Percentiles rank a stretch among this genome's conserved stretches.
phyloP scores from a whole-genome alignment of 2,888 invertebrate genomes.

The Drosophila histrio region DNA sequence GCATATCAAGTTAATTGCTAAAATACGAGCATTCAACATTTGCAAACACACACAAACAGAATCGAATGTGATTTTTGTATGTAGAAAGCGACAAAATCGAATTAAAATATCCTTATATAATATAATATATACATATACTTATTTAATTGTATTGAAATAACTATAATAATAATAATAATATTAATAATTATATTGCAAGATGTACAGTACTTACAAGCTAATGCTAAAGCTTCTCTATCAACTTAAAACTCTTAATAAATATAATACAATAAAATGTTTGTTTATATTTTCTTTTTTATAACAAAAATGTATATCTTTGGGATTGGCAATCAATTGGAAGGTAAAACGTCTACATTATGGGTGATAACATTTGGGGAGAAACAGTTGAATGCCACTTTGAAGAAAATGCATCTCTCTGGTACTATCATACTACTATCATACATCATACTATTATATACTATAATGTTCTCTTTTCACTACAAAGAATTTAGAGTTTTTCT shows the following conservation, averaged over 20 bases:
- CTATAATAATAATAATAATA: conserved; percentile 4
- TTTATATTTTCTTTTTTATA: neutral
- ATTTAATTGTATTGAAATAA: conserved; percentile 11
- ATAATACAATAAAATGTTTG: conserved; percentile 28
- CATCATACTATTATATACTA: too few relatives aligned
- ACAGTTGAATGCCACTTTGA: too few relatives aligned
- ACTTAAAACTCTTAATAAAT: conserved; percentile 38
- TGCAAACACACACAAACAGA: conserved; percentile 33
- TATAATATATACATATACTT: neutral
- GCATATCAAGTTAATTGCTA: conserved; percentile 26
- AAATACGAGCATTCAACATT: conserved; percentile 5
- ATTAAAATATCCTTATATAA: conserved; percentile 19
- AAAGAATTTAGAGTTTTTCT: too few relatives aligned
- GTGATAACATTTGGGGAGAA: too few relatives aligned
- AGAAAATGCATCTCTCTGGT: too few relatives aligned
- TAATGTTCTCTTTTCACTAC: too few relatives aligned
- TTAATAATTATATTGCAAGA: conserved; percentile 26
- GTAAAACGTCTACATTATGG: too few relatives aligned
- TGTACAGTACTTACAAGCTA: conserved; percentile 51
- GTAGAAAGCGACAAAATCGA: conserved; percentile 46
- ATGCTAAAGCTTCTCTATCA: conserved; percentile 43
- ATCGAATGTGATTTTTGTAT: conserved; percentile 65
- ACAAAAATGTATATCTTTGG: neutral
- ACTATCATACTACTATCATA: too few relatives aligned
- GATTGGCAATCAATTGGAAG: neutral